Evolutionary conservation across 2,888 invertebrate genomes (phyloP).

Genomic region (Uloborus plumipes): DNA sequence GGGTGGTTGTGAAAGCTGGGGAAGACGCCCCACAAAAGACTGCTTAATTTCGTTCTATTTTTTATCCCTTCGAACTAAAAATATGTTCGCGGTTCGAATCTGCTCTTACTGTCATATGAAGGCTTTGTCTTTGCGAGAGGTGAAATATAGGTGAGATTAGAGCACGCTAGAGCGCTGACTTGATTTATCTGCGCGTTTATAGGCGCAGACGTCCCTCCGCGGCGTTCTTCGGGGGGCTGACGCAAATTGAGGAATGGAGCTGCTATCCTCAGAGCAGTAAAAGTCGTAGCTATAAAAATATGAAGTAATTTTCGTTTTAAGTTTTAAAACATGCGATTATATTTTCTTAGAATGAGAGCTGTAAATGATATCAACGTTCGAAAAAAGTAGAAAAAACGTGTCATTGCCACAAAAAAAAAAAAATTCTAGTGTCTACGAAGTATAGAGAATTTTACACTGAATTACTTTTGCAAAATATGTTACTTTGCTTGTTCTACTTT

Average conservation of each 20-base stretch:
- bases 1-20: slow-evolving; percentile 1
- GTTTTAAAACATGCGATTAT: too few species aligned
- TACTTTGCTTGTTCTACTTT: too few species aligned
- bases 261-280: too few species aligned
- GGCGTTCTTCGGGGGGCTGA: background rate
- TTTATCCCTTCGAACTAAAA: background rate
- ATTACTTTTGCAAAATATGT: too few species aligned
- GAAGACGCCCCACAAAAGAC: slow-evolving; percentile 5
- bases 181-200: slow-evolving; percentile 52
- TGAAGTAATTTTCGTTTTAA: too few species aligned
- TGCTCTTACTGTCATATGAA: slow-evolving; percentile 20
- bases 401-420: too few species aligned
- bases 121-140: slow-evolving; percentile 37
- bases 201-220: slow-evolving; percentile 8
- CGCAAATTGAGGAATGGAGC: slow-evolving; percentile 18
- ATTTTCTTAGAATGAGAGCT: too few species aligned
- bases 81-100: slow-evolving; percentile 34
- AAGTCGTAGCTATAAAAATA: too few species aligned
- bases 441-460: too few species aligned
- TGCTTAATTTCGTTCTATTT: slow-evolving; percentile 33
- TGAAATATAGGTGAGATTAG: slow-evolving; percentile 57
- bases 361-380: too few species aligned
- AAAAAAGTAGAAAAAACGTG: too few species aligned
- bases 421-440: too few species aligned
- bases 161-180: slow-evolving; percentile 22